These are phyloP conservation scores for Rhinolophus sinicus DNA, from an alignment of 2,113 vertebrate genomes.

Conservation along the genomic window DNA sequence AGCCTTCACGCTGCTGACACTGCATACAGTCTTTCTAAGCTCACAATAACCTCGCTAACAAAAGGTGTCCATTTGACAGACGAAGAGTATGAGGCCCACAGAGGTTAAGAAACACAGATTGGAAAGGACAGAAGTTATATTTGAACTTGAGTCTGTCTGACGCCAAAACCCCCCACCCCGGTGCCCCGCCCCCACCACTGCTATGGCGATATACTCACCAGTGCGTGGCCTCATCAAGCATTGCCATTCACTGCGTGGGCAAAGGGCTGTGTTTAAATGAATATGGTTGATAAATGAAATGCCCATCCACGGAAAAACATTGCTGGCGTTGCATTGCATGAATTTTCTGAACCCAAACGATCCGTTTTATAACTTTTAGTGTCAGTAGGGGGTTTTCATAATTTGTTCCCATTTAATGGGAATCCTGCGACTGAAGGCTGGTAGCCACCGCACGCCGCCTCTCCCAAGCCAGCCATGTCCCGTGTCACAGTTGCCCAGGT, in stretches of 20 bases:
- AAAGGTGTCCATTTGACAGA: background rate
- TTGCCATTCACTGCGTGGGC: too few species aligned
- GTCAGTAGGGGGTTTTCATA: background rate
- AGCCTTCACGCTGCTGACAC: background rate
- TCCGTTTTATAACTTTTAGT: background rate
- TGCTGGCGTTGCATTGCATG: background rate
- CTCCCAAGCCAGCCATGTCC: rapidly evolving
- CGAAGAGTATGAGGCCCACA: background rate
- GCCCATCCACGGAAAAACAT: background rate
- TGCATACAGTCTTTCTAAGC: background rate
- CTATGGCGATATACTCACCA: rapidly evolving
- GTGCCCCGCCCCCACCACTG: background rate
- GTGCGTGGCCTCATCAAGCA: rapidly evolving
- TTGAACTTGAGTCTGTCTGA: background rate
- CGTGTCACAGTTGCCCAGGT: background rate
- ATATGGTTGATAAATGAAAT: background rate
- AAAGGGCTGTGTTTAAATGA: rapidly evolving
- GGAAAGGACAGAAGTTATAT: background rate
- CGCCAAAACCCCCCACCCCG: background rate
- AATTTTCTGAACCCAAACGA: background rate
- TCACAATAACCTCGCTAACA: background rate
- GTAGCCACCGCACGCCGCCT: too few species aligned
- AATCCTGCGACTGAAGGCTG: background rate
- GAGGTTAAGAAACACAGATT: background rate
- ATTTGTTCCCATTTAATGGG: background rate